These are phyloP conservation scores for Neoarius graeffei DNA, from an alignment of 2,113 vertebrate species.

Conservation along the genomic window DNA sequence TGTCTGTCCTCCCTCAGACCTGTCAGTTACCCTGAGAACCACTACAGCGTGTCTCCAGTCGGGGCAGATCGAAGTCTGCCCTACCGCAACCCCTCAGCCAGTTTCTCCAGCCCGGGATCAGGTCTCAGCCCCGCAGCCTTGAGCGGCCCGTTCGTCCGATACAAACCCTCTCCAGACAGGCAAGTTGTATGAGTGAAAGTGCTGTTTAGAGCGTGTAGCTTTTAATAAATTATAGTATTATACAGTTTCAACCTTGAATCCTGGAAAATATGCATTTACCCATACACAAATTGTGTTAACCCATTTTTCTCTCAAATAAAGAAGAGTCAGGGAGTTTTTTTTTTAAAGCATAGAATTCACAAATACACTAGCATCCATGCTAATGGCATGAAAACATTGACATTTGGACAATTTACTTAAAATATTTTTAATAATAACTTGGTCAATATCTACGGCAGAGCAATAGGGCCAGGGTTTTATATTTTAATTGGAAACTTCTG, in stretches of 20 bases:
- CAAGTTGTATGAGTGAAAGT: conserved; percentile 50
- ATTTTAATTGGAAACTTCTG: no score
- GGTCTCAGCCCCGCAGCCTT: conserved; percentile 58
- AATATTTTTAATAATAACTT: neutral
- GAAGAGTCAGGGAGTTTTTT: neutral
- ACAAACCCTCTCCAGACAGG: conserved; percentile 86
- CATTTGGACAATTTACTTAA: neutral
- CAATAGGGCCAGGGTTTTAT: no score
- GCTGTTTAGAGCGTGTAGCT: neutral
- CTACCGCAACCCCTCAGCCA: conserved; percentile 87
- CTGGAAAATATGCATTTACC: neutral
- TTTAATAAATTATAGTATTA: neutral
- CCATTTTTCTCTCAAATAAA: neutral
- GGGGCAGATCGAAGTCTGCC: conserved; percentile 77
- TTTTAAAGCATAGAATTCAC: neutral
- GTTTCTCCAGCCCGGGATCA: conserved; percentile 80
- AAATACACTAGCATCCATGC: neutral
- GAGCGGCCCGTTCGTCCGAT: conserved; percentile 74
- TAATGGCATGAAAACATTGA: neutral
- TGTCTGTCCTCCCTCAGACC: conserved; percentile 72
- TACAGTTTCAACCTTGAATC: neutral
- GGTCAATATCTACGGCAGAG: no score
- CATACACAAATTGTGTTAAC: neutral
- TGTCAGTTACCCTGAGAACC: conserved; percentile 90
- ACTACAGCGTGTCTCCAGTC: conserved; percentile 76